A percentile compares a stretch with the other conserved stretches of the same genome.
phyloP scores from a whole-genome alignment of 1,140 invertebrate genomes.

The Venustaconcha ellipsiformis region DNA sequence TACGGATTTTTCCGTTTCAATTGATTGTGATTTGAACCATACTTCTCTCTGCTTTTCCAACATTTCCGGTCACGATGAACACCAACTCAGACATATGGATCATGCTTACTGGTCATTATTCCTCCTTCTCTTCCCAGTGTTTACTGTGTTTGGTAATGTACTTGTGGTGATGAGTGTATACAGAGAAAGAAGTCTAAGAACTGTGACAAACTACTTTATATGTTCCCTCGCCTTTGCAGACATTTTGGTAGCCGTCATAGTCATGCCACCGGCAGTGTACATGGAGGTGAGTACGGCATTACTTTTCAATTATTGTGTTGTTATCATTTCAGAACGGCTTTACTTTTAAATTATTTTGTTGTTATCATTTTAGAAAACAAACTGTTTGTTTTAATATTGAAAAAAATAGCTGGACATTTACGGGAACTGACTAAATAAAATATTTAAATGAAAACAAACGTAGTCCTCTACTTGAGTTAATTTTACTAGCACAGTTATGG shows the following conservation, averaged over 20 bases:
- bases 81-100: background rate
- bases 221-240: conserved; percentile 97
- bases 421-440: too few relatives aligned
- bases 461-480: too few relatives aligned
- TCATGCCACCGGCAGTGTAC: conserved; percentile 99
- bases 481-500: too few relatives aligned
- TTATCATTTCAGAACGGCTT: background rate
- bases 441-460: too few relatives aligned
- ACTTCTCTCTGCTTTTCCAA: too few relatives aligned
- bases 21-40: too few relatives aligned
- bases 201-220: conserved; percentile 98
- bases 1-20: too few relatives aligned
- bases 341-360: background rate
- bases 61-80: too few relatives aligned
- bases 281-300: conserved; percentile 83
- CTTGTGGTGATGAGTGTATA: conserved; percentile 95
- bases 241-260: conserved; percentile 93
- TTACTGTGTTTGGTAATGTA: conserved; percentile 96
- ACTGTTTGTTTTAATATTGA: background rate
- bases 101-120: conserved; percentile 83
- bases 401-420: too few relatives aligned
- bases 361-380: background rate
- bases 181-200: conserved; percentile 84
- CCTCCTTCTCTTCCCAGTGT: conserved; percentile 89
- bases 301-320: background rate